These are phyloP conservation scores for Phyllostomus discolor DNA, from an alignment of 2,113 vertebrate genomes.

Conservation along the genomic window DNA sequence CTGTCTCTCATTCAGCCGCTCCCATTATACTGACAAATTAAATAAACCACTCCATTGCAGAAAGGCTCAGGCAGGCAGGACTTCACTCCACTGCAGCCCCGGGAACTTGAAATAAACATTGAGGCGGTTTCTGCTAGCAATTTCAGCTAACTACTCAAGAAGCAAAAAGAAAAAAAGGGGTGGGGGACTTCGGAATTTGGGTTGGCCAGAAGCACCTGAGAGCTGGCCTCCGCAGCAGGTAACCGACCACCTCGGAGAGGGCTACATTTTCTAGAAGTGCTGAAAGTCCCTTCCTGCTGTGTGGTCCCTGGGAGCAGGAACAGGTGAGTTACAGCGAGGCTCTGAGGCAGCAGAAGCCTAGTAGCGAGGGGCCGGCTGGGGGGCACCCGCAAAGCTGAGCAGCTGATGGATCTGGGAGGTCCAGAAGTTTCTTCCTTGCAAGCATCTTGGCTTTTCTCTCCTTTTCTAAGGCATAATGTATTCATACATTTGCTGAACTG, in stretches of 20 bases:
- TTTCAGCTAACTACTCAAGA: constrained; percentile 72
- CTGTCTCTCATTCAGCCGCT: constrained; percentile 92
- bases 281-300: constrained; percentile 52
- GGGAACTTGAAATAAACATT: constrained; percentile 81
- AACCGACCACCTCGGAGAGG: constrained; percentile 53
- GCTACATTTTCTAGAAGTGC: constrained; percentile 51
- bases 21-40: constrained; percentile 98
- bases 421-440: neutral
- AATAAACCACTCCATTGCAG: constrained; percentile 95
- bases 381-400: neutral
- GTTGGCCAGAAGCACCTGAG: constrained; percentile 58
- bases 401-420: neutral
- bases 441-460: neutral
- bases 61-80: constrained; percentile 86
- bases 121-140: constrained; percentile 70
- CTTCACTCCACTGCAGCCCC: constrained; percentile 77
- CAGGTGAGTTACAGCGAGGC: constrained; percentile 75
- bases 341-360: neutral
- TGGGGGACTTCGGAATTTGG: constrained; percentile 67
- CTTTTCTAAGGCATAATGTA: neutral
- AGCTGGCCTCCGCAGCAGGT: constrained; percentile 71
- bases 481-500: accelerated
- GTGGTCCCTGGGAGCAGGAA: constrained; percentile 58
- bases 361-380: neutral
- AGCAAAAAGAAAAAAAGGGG: neutral